phyloP scores from a whole-genome alignment of 2,888 invertebrate genomes.

The Atethmia centrago region DNA sequence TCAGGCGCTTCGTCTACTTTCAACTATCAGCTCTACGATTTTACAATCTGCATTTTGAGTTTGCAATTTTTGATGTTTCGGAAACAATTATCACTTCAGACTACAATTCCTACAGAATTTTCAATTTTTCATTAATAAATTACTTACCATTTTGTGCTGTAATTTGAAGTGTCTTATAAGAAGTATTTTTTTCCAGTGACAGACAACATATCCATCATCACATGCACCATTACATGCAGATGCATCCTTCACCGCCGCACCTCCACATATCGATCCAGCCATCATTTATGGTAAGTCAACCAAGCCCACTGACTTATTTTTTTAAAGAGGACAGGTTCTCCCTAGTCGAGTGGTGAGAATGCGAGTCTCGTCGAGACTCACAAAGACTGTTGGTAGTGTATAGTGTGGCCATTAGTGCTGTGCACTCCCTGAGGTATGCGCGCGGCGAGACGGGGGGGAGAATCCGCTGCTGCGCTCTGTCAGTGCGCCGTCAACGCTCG shows the following conservation, averaged over 20 bases:
- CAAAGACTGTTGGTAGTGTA: no score
- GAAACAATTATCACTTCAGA: slow-evolving; percentile 36
- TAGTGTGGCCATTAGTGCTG: no score
- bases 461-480: no score
- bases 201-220: slow-evolving; percentile 94
- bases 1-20: slow-evolving; percentile 52
- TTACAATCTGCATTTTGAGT: slow-evolving; percentile 25
- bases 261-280: slow-evolving; percentile 91
- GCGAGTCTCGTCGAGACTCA: not conserved
- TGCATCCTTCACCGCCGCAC: slow-evolving; percentile 88
- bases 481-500: no score
- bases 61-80: slow-evolving; percentile 32
- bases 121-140: slow-evolving; percentile 22
- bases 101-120: slow-evolving; percentile 26
- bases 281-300: slow-evolving; percentile 74
- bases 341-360: not conserved
- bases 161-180: slow-evolving; percentile 14
- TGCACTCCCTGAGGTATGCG: no score
- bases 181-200: slow-evolving; percentile 78
- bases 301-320: not conserved
- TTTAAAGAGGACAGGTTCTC: not conserved
- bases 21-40: slow-evolving; percentile 47
- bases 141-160: slow-evolving; percentile 13
- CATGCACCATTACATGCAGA: slow-evolving; percentile 93
- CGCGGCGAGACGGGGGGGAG: no score